A percentile compares a stretch with the other conserved stretches of the same genome.
Evolutionary conservation across 2,888 invertebrate species (phyloP).

Genomic region (Cancer borealis): DNA sequence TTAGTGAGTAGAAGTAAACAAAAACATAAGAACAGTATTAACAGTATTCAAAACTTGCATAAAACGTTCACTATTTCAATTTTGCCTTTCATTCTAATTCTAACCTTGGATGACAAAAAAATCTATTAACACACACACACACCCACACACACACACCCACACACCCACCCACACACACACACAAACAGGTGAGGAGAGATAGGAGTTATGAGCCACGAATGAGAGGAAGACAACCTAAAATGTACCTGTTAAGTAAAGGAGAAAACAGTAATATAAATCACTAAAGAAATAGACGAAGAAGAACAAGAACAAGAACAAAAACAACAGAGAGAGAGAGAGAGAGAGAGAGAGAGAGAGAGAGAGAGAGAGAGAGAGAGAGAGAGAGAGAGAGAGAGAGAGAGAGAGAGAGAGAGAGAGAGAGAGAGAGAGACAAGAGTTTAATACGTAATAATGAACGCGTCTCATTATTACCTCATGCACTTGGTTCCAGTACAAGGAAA

Average conservation of each 20-base stretch:
- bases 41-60: no score
- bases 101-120: no score
- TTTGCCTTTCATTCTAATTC: no score
- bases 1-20: no score
- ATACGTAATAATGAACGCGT: not conserved
- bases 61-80: no score
- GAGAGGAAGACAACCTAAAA: not conserved
- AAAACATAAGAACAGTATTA: no score
- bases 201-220: not conserved
- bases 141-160: no score
- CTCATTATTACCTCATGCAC: not conserved
- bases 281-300: not conserved
- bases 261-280: not conserved
- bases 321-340: not conserved
- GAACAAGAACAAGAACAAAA: no score
- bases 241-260: not conserved
- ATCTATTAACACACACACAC: not conserved
- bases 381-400: not conserved
- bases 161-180: no score
- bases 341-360: slow-evolving; percentile 29
- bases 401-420: slow-evolving; percentile 20
- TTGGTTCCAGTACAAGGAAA: not conserved
- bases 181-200: no score
- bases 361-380: not conserved
- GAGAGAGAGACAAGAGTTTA: slow-evolving; percentile 6